These are phyloP conservation scores for Danionella cerebrum DNA, from an alignment of 2,113 vertebrate genomes.

Conservation along the genomic window DNA sequence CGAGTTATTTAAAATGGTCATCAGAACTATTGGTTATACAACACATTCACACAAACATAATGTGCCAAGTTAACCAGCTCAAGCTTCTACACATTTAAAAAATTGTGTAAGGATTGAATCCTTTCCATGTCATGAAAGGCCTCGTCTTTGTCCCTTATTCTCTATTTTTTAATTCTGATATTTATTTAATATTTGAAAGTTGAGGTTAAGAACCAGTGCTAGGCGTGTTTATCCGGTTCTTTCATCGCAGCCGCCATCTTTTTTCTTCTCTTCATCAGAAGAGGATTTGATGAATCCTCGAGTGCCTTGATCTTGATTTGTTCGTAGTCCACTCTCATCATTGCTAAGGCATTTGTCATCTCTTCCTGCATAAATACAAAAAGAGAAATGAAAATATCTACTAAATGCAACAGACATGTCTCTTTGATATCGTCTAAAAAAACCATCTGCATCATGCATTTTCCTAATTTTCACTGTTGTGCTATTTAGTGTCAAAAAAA, in stretches of 20 bases:
- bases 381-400: no score
- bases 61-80: no score
- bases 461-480: no score
- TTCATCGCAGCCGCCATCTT: slow-evolving; percentile 47
- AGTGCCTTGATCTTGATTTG: slow-evolving; percentile 86
- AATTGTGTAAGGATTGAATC: no score
- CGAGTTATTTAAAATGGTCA: background rate
- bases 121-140: background rate
- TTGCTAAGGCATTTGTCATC: slow-evolving; percentile 83
- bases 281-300: slow-evolving; percentile 75
- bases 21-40: background rate
- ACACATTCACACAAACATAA: no score
- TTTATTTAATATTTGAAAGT: no score
- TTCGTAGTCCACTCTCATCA: slow-evolving; percentile 81
- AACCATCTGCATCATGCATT: no score
- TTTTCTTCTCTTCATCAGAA: slow-evolving; percentile 80
- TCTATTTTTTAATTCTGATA: background rate
- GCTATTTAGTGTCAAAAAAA: no score
- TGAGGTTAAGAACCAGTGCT: no score
- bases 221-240: slow-evolving; percentile 14
- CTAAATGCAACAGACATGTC: no score
- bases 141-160: background rate
- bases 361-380: slow-evolving; percentile 63
- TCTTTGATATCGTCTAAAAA: no score
- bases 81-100: no score